Percentiles rank a stretch among this genome's conserved stretches.
Evolutionary conservation across 2,797 vertebrate species (phyloP).

Genomic region (Scyliorhinus canicula): DNA sequence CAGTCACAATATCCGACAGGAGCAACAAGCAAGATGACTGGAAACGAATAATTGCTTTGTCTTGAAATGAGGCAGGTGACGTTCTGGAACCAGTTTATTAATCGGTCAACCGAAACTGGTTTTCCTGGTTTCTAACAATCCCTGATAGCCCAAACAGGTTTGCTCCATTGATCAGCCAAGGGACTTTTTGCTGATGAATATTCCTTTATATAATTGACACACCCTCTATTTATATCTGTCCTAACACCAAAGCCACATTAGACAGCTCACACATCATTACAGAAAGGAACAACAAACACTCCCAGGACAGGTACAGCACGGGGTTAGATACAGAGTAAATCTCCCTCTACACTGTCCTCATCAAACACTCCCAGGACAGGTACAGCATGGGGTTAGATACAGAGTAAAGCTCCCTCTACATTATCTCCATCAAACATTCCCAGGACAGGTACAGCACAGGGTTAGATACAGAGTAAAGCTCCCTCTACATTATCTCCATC

Average conservation of each 20-base stretch:
- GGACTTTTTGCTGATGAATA: not conserved
- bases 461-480: not conserved
- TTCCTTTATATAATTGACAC: not conserved
- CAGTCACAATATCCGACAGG: no score
- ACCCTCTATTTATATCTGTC: not conserved
- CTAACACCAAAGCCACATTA: not conserved
- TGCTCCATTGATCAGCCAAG: not conserved
- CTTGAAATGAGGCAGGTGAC: not conserved
- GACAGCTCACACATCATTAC: not conserved
- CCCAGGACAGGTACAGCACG: not conserved
- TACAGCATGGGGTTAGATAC: not conserved
- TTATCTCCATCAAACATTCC: not conserved
- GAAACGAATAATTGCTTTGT: no score
- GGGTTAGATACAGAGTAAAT: not conserved
- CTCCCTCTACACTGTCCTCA: not conserved
- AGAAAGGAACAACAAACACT: not conserved
- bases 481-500: not conserved
- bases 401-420: not conserved
- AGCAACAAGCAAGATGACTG: not conserved
- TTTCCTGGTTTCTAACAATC: not conserved
- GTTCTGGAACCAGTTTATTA: not conserved
- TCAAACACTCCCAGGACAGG: not conserved
- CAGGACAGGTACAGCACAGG: not conserved
- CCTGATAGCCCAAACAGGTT: not conserved
- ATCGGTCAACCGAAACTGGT: not conserved